Evolutionary conservation across 2,888 invertebrate species (phyloP).

Genomic region (Drosophila borborema): DNA sequence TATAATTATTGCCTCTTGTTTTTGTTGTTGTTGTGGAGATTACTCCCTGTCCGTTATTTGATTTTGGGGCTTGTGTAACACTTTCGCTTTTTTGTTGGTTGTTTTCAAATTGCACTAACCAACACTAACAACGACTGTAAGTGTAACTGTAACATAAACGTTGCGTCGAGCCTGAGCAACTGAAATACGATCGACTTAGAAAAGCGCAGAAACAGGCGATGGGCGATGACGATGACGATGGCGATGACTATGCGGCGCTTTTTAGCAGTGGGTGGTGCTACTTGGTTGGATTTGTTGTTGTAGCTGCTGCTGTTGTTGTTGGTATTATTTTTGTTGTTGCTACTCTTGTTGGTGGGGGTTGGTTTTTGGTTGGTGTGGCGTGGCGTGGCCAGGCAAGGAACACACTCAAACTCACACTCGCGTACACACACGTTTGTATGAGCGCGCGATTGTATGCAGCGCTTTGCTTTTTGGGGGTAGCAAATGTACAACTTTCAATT

Average conservation of each 20-base stretch:
- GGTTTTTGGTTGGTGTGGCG: constrained; percentile 71
- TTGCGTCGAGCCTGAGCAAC: constrained; percentile 46
- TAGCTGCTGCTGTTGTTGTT: constrained; percentile 36
- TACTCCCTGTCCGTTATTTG: constrained; percentile 15
- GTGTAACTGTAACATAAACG: constrained; percentile 32
- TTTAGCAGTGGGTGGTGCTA: constrained; percentile 71
- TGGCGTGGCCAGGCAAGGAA: constrained; percentile 54
- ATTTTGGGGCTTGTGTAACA: constrained; percentile 60
- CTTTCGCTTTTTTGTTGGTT: constrained; percentile 62
- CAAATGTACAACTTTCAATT: constrained; percentile 79
- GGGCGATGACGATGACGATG: constrained; percentile 68
- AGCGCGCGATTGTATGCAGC: constrained; percentile 79
- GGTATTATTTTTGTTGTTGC: constrained; percentile 45
- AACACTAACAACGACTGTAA: constrained; percentile 42
- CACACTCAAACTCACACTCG: constrained; percentile 44
- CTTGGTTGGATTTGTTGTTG: constrained; percentile 62
- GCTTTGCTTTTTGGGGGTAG: constrained; percentile 80
- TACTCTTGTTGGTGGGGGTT: constrained; percentile 75
- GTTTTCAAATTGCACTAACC: constrained; percentile 49
- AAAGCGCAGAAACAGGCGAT: constrained; percentile 53
- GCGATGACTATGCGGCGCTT: constrained; percentile 54
- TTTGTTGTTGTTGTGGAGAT: constrained; percentile 7
- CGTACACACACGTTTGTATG: constrained; percentile 45
- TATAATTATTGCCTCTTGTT: constrained; percentile 35
- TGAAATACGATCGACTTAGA: constrained; percentile 51